Conservation (phyloP, 2,888 invertebrate genomes). For the Cheilosia scutellata region DNA sequence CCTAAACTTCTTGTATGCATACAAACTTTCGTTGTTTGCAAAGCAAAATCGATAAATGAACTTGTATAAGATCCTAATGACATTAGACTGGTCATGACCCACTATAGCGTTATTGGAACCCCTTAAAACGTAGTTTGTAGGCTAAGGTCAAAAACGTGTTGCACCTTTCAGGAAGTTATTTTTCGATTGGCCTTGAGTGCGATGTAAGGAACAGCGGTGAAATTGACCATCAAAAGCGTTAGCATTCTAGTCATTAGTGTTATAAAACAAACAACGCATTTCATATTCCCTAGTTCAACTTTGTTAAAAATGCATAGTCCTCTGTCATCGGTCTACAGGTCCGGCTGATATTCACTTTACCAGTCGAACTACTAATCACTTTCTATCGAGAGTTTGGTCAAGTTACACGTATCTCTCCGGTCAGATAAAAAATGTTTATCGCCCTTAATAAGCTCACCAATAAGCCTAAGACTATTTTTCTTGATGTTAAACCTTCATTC, state of each 20-base stretch:
- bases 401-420: conserved; percentile 23
- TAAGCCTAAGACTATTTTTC: conserved; percentile 81
- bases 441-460: conserved; percentile 79
- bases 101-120: neutral
- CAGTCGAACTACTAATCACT: conserved; percentile 42
- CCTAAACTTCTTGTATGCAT: too few relatives aligned
- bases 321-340: neutral
- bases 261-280: conserved; percentile 67
- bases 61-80: conserved; percentile 38
- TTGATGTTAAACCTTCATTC: conserved; percentile 82
- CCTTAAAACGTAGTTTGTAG: conserved; percentile 43
- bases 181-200: conserved; percentile 9
- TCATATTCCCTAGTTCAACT: conserved; percentile 63
- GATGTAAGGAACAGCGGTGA: too few relatives aligned
- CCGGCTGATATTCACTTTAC: neutral
- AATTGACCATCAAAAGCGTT: conserved; percentile 4
- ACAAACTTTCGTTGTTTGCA: neutral
- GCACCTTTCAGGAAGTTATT: conserved; percentile 13
- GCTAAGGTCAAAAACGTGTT: conserved; percentile 43
- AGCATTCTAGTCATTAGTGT: conserved; percentile 36
- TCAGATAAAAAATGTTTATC: conserved; percentile 78
- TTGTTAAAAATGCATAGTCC: conserved; percentile 40
- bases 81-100: conserved; percentile 57
- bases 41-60: conserved; percentile 45
- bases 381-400: conserved; percentile 24